Evolutionary conservation across 2,113 vertebrate genomes (phyloP), one percentile per base, ranked within the genome.

Genomic region (Callorhinus ursinus): DNA sequence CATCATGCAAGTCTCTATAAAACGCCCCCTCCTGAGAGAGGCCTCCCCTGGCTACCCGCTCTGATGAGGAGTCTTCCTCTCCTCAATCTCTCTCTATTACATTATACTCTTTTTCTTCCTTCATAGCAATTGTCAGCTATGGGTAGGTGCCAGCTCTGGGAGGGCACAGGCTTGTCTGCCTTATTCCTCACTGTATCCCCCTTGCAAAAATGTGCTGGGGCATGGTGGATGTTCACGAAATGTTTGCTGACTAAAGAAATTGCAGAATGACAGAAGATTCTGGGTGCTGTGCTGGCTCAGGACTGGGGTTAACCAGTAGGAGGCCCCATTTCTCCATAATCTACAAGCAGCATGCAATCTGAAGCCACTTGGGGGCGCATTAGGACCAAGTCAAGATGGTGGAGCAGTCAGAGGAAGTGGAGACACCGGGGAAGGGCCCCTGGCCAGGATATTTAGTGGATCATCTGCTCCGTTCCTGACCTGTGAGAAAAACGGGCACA

Each of bases 301-400:
- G 33, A 51, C 39, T 28, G 16, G 49, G 7, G 4, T 15, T 51
- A 18, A 79, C 92, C 93, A 8, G 92, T n/a, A 97, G 95, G 83
- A 39, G 82, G 89, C 67, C 26, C 86, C 86, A 83, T 91, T 92
- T 79, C 92, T 39, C 86, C 89, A 95, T 21, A 67, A 33, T 82
- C 49, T 39, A 79, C 71, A 91, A 36, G 42, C 26, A 4, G 18
- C 6, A 0, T 2, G 46, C 33, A 18, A 2, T 42, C 82, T 51
- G 69, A 59, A 77, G 79, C 96, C 95, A 84, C 97, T 74, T 26
- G 89, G 76, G 88, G 96, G 85, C 33, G 22, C 21, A 7, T 61
- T 26, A 79, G 0, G 11, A 83, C 28, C 0, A 2, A 76, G 46
- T 71, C 59, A 77, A 77, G 85, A 21, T 0, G 9, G 19, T 22